A percentile compares a stretch with the other conserved stretches of the same genome.
Conservation (phyloP, 1,140 invertebrate species). For the Heterodera carotae region DNA sequence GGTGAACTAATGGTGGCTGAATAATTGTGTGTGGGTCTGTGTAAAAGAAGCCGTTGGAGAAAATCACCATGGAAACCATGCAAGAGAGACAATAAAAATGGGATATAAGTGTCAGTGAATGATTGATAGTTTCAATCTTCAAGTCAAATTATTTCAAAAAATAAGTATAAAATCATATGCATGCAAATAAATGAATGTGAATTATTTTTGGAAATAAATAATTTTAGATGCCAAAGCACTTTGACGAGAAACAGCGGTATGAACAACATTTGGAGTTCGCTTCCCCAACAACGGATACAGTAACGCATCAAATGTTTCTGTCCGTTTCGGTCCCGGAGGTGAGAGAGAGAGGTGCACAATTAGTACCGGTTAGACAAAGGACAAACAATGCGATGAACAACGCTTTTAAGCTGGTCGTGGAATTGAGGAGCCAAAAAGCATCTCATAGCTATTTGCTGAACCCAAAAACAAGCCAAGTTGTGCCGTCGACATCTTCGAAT, state of each 20-base stretch:
- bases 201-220: not conserved
- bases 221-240: not conserved
- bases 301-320: conserved; percentile 21
- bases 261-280: not conserved
- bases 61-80: too few relatives aligned
- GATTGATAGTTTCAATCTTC: too few relatives aligned
- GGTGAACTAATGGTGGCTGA: too few relatives aligned
- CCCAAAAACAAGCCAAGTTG: not conserved
- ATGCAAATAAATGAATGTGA: not conserved
- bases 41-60: too few relatives aligned
- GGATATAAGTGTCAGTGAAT: too few relatives aligned
- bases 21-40: too few relatives aligned
- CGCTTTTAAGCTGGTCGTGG: conserved; percentile 10
- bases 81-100: too few relatives aligned
- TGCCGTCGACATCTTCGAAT: not conserved
- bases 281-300: not conserved
- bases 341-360: not conserved
- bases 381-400: not conserved
- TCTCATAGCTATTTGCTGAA: conserved; percentile 2
- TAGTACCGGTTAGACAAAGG: not conserved
- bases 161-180: too few relatives aligned
- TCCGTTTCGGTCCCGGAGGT: conserved; percentile 20
- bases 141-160: too few relatives aligned
- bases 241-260: not conserved
- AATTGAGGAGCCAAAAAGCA: conserved; percentile 24